These are phyloP conservation scores for Phrynocephalus guinanensis DNA, from an alignment of 2,797 vertebrate species.

Conservation along the genomic window DNA sequence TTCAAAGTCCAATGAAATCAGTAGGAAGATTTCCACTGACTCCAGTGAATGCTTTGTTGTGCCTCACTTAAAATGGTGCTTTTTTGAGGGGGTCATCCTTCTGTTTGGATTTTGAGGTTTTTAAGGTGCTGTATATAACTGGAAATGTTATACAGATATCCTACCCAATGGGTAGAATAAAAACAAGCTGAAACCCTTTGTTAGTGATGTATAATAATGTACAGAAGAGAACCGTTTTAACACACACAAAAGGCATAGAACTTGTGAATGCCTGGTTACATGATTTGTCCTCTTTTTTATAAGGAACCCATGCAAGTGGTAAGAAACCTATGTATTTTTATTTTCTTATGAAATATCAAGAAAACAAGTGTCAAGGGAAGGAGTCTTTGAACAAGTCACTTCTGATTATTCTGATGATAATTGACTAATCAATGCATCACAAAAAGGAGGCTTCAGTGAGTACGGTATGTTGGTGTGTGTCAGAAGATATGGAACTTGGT, in stretches of 20 bases:
- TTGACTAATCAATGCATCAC: slow-evolving; percentile 68
- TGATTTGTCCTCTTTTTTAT: slow-evolving; percentile 85
- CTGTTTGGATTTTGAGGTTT: slow-evolving; percentile 86
- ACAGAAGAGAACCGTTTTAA: slow-evolving; percentile 92
- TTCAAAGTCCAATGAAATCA: slow-evolving; percentile 37
- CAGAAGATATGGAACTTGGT: slow-evolving; percentile 69
- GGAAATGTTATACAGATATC: slow-evolving; percentile 98
- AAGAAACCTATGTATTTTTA: slow-evolving; percentile 89
- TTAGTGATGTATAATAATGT: slow-evolving; percentile 98
- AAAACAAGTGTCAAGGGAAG: slow-evolving; percentile 80
- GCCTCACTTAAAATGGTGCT: slow-evolving; percentile 97
- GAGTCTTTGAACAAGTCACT: slow-evolving; percentile 76
- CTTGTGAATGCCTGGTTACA: slow-evolving; percentile 91
- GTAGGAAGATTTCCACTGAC: neutral
- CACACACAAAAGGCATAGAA: slow-evolving; percentile 87
- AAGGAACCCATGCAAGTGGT: slow-evolving; percentile 87
- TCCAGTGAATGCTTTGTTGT: slow-evolving; percentile 79
- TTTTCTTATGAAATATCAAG: slow-evolving; percentile 89
- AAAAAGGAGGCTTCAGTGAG: slow-evolving; percentile 67
- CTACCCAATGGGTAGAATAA: slow-evolving; percentile 98
- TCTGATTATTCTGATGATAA: slow-evolving; percentile 75
- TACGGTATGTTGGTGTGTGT: slow-evolving; percentile 58
- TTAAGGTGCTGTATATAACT: slow-evolving; percentile 97
- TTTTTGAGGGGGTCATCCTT: slow-evolving; percentile 83
- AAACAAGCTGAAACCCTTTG: slow-evolving; percentile 80